Base-by-base conservation (phyloP, 2,797 vertebrate genomes). In the Clarias laeviceps region DNA sequence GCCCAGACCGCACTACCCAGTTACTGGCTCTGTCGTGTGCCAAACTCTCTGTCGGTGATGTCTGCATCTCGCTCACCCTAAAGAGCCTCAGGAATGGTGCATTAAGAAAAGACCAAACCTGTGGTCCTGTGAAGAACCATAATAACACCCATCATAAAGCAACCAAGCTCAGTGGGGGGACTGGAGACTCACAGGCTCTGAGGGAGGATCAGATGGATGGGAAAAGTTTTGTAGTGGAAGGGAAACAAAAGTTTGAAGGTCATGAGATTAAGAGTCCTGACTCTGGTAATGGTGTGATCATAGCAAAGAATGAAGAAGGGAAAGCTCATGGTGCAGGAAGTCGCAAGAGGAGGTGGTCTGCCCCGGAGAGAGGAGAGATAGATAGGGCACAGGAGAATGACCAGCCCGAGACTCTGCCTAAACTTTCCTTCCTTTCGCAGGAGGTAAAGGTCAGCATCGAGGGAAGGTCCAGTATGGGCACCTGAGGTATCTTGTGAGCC, bases 361-460 rank as follows among this genome's bases (percentile, higher is more conserved):
- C 98, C 69, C 98, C 98, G 0, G 98, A 99, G 94, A 95, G 95
- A 88, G 96, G 97, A 89, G 97, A 99, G 94, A 94, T 97, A 90
- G 97, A 96, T 93, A 97, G 94, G 93, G 95, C 95, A 18, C 69
- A 85, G 1, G 97, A 98, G 91, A 97, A 97, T 81, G 97, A 97
- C 90, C 97, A 97, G 87, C 97, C 97, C 84, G 94, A 96, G 94
- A 96, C 96, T 95, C 97, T 99, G 92, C 98, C 97, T 88, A 98
- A 97, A 94, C 97, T 97, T 94, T 96, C 97, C 91, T 98, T 98
- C 93, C 97, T 99, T 94, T 96, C 98, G 94, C 97, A 99, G 94
- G 97, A 99, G 96, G 96, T 99, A 91, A 99, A 99, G 95, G 97
- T 99, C 94, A 98, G 96, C 95, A 99, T 99, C 87, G 98, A 99